phyloP scores from a whole-genome alignment of 2,113 vertebrate genomes.

The Panthera tigris region DNA sequence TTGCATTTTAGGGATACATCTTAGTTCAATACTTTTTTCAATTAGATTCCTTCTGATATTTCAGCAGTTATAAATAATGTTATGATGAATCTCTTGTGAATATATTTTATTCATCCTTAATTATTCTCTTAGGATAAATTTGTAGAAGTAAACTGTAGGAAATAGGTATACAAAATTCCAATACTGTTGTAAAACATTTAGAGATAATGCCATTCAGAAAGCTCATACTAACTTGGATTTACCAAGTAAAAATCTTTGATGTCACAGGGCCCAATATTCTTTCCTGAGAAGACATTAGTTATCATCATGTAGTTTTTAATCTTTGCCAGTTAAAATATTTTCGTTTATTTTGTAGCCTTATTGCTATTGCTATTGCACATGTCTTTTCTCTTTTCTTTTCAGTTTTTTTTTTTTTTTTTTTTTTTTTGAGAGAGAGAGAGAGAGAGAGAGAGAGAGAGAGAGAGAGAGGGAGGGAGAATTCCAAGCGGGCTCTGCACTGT shows the following conservation, averaged over 20 bases:
- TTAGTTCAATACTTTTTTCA: neutral
- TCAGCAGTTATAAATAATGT: neutral
- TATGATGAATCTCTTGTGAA: neutral
- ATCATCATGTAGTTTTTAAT: neutral
- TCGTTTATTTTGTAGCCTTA: neutral
- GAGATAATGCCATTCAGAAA: neutral
- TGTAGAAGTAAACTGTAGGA: neutral
- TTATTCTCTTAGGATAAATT: neutral
- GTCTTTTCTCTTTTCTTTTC: too few species aligned
- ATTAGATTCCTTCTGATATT: neutral
- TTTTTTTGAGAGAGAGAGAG: too few species aligned
- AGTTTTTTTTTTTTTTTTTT: too few species aligned
- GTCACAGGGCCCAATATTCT: neutral
- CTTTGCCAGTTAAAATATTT: neutral
- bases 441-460: neutral
- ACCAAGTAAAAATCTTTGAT: neutral
- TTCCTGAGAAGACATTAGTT: neutral
- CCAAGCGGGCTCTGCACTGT: neutral
- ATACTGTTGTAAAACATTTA: neutral
- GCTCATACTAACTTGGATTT: neutral
- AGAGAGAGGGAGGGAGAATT: neutral
- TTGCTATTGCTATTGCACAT: neutral
- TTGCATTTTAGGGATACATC: neutral
- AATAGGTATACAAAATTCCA: neutral
- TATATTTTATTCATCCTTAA: neutral